A percentile compares a stretch with the other conserved stretches of the same genome.
phyloP scores from a whole-genome alignment of 2,113 vertebrate genomes.

The Clinocottus analis region DNA sequence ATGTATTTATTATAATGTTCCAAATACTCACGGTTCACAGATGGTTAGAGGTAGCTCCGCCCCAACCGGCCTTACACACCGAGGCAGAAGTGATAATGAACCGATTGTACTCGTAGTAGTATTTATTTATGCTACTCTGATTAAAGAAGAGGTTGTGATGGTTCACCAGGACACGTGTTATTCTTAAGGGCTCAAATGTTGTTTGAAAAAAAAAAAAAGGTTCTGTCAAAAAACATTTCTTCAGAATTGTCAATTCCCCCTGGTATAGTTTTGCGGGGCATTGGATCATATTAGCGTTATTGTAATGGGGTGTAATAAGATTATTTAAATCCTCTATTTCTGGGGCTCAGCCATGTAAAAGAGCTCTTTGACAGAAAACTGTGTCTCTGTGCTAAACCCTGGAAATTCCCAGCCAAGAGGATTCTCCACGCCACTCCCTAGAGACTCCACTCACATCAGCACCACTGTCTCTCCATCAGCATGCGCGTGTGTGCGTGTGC shows the following conservation, averaged over 20 bases:
- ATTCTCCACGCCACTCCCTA: constrained; percentile 78
- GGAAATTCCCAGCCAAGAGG: constrained; percentile 78
- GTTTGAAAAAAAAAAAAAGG: no score
- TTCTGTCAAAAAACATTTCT: no score
- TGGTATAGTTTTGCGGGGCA: constrained; percentile 60
- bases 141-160: not conserved
- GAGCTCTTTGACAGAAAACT: constrained; percentile 74
- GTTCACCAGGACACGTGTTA: not conserved
- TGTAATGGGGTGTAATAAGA: constrained; percentile 81
- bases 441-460: constrained; percentile 67
- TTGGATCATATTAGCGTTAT: constrained; percentile 77
- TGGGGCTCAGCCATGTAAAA: constrained; percentile 75
- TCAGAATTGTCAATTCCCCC: constrained; percentile 45
- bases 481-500: no score
- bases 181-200: no score
- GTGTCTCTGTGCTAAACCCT: constrained; percentile 78
- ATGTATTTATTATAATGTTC: not conserved
- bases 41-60: not conserved
- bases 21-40: not conserved
- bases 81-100: not conserved
- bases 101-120: not conserved
- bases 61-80: not conserved
- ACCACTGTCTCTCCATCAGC: constrained; percentile 45
- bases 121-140: not conserved
- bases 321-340: constrained; percentile 84